Evolutionary conservation across 2,888 invertebrate genomes (phyloP), one percentile per base, ranked within the genome.

Genomic region (Dasypogon diadema): DNA sequence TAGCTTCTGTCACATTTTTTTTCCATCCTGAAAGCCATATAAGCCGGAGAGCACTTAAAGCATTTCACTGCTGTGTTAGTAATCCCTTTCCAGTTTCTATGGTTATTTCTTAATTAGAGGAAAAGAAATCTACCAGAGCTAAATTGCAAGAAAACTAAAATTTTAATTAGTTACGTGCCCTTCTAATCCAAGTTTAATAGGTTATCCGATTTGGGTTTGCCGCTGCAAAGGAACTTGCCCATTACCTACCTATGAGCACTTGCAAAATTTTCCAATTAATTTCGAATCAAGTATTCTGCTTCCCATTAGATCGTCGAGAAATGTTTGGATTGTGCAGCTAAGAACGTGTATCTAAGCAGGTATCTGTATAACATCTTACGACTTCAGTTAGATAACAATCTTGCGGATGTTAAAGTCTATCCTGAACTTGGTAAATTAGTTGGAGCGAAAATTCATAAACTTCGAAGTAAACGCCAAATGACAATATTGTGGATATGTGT

Each of bases 121-220:
- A 65, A 26, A 46, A 65, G 21, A 26, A 51, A 2, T 51, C 51
- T 21, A n/a, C 48, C 10, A 2, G 16, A 18, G n/a, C 24, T 6
- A 24, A 42, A 1, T 65, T 26, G 54, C 21, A 70, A 54, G 54
- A 70, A 70, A 48, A 77, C 58, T 77, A 42, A 75, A 77, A 75
- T 77, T 77, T 77, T 77, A 77, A 77, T 77, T 77, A 77, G 77
- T 55, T 77, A 70, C 63, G 77, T 75, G 75, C 22, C 70, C n/a
- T 72, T 55, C 77, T 75, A 77, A 75, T 77, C 75, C 72, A 77
- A 77, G 60, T 77, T 77, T 77, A 77, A 77, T 77, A 75, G 77
- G 75, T 56, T 77, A 72, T 75, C 63, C 75, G 75, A 77, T 75
- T 77, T 72, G 34, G 54, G 24, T 34, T 54, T 24, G 34, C 75